Base-by-base conservation (phyloP, 2,113 vertebrate genomes). In the Semnornis frantzii region DNA sequence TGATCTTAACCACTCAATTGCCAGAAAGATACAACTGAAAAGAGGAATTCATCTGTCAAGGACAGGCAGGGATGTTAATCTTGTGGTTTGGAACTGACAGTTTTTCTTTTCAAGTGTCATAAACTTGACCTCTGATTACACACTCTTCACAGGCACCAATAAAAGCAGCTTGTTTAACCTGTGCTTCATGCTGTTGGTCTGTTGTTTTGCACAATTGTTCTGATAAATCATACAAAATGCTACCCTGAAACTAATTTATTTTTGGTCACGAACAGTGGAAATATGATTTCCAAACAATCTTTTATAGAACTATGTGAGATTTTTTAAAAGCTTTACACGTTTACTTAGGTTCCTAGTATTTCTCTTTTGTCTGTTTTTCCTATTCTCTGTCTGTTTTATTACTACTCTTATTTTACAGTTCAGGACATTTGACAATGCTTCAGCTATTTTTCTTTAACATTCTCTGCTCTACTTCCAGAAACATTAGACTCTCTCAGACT, bases 61-160 rank as follows among this genome's bases (percentile, higher is more conserved):
- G 78, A 93, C 73, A 96, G 80, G 85, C 91, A 96, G 58, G 70
- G 73, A 87, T 94, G 86, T 87, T 96, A 93, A 95, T 95, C 95
- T 92, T 68, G 63, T 81, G 19, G 84, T 63, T 92, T 91, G 89
- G 66, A 92, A 86, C 79, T 94, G 95, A 93, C 96, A 96, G 91
- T 81, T 95, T 93, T 92, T 93, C 96, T 92, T 95, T 90, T 93
- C 91, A 96, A 89, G 82, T 96, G 90, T 93, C 95, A 96, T 13
- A 95, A 90, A 76, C 83, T 87, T 94, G 91, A 96, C 92, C 84
- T 95, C 55, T 94, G 90, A 94, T 95, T 96, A 95, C 92, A 94
- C 33, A 72, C 82, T 87, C 90, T 83, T 92, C 69, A 87, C 50
- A 91, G 59, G 71, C 64, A 92, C 76, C 85, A 81, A 92, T 90